Evolutionary conservation across 2,113 vertebrate genomes (phyloP).

Genomic region (Bettongia penicillata): DNA sequence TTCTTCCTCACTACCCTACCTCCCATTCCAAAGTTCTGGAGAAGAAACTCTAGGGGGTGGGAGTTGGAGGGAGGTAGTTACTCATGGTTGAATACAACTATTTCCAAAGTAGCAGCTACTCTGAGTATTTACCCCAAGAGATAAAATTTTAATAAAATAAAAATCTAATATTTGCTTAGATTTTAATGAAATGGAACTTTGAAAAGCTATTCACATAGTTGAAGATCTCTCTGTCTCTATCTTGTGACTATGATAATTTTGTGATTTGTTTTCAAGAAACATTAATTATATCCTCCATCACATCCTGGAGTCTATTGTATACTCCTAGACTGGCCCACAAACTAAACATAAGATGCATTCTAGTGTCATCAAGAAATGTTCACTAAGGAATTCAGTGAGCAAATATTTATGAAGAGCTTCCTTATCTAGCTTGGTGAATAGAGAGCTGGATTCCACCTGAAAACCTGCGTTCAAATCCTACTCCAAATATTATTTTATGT

Average conservation of each 20-base stretch:
- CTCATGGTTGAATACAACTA: background rate
- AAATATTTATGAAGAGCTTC: background rate
- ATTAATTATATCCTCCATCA: background rate
- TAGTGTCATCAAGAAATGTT: background rate
- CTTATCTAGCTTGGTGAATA: background rate
- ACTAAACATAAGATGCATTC: rapidly evolving
- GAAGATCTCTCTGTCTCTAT: background rate
- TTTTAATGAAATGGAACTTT: background rate
- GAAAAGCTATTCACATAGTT: background rate
- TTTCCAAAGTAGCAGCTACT: background rate
- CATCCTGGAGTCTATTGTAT: background rate
- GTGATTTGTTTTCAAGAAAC: background rate
- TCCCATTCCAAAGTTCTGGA: background rate
- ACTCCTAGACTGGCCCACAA: background rate
- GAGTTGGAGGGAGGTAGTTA: no score
- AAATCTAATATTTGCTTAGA: background rate
- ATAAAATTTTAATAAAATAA: background rate
- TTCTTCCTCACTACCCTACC: background rate
- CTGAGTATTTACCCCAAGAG: background rate
- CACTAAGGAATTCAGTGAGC: background rate
- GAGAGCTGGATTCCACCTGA: background rate
- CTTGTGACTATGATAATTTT: background rate
- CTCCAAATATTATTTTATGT: background rate
- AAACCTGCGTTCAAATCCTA: background rate
- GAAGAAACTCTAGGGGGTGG: background rate